Base-by-base conservation (phyloP, 2,888 invertebrate species). In the Patella ulyssiponensis region DNA sequence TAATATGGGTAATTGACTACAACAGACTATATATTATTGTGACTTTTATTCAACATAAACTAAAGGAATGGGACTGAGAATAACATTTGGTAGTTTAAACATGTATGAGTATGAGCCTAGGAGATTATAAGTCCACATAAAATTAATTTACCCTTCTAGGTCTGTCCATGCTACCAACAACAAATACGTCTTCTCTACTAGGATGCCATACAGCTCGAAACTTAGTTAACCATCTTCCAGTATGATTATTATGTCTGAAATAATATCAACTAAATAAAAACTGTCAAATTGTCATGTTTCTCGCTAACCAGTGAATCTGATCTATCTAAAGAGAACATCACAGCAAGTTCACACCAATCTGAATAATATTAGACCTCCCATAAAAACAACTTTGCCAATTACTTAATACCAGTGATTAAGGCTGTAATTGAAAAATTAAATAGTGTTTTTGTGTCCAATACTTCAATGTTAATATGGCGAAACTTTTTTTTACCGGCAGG, bases 201-300 rank as follows among this genome's bases (percentile, higher is more conserved):
- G 93, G 92, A 76, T 92, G 91, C 92, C 92, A 93, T 3, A 83
- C 85, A 1, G 89, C 86, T 79, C 91, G 89, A 82, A 93, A 92
- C 20, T 89, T 87, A 3, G 92, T 92, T 78, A 93, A 81, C 93
- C 92, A 93, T 20, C 92, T 85, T 0, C 93, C 93, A 33, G 91
- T 91, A 56, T 90, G 88, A 83, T 92, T 93, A 83, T 92, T 88
- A 81, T 93, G 93, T 20, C 86, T 84, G 77, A 87, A 83, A 81
- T 56, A 20, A 74, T 71, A 69, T 76, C 77, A 51, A 73, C 72
- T 33, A 27, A 20, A 73, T 44, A 64, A n/a, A 77, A 79, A 73
- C 79, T 81, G 75, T 83, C 82, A 80, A 77, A 83, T 44, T 44
- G n/a, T 80, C 75, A 44, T 9, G 44, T 44, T 9, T 7, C 44